Base-by-base conservation (phyloP, 1,140 invertebrate genomes). In the Tribolium madens region DNA sequence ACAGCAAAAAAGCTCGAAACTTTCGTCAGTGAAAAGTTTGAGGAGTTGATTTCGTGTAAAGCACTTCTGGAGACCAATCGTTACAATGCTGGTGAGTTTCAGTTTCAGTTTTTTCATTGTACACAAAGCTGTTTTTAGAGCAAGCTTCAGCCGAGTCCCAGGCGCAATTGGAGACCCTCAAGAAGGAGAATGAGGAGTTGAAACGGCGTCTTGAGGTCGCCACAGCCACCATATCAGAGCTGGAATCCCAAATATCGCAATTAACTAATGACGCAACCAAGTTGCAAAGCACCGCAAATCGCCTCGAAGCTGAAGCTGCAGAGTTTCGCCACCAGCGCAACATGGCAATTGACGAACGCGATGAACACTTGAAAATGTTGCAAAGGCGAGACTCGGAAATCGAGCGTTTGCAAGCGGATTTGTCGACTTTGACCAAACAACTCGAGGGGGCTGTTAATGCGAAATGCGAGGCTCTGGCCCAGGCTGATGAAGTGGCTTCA, bases 381-480 rank as follows among this genome's bases (percentile, higher is more conserved):
- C 90, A 94, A 81, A 86, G 92, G 5, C 87, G 92, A 53, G 90
- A 92, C 82, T 84, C 87, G 3, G 93, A 95, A 87, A 83, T 94
- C 13, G 91, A 94, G 81, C 87, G 91, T 50, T 82, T 94, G 48
- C 90, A 90, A 64, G 86, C 88, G 4, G 93, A 92, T 84, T 81
- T 93, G 75, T 84, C 86, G n/a, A 88, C 89, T 1, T 84, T 93
- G 31, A 88, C 90, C 7, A 87, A 89, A 80, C 93, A 95, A 83
- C 83, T 95, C 14, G 89, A 91, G 81, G 79, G 86, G 57, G 92
- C 93, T 36, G 89, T 94, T 73, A 87, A 90, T 77, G 89, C 92
- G 2, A 97, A 97, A 87, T 96, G 93, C 87, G 93, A 95, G 87
- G 94, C 94, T 3, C 84, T 97, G 17, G 90, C 91, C 12, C 89